Conservation (phyloP, 2,888 invertebrate species). For the Ichneumon xanthorius region DNA sequence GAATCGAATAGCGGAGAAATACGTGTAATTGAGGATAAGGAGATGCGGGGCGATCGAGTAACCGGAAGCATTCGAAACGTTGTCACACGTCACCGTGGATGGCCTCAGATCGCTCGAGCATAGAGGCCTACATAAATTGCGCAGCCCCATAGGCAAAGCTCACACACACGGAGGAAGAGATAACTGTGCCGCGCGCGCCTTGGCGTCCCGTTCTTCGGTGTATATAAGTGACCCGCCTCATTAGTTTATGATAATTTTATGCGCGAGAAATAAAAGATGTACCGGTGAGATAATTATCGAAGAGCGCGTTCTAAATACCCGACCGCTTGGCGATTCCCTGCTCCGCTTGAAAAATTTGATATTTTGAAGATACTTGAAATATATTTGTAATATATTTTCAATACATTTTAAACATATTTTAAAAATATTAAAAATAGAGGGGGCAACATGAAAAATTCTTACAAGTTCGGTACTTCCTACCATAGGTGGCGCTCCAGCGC, state of each 20-base stretch:
- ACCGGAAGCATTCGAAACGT: slow-evolving; percentile 11
- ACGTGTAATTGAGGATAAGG: neutral
- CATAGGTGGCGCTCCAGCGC: no score
- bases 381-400: no score
- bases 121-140: slow-evolving; percentile 3
- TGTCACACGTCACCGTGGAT: slow-evolving; percentile 7
- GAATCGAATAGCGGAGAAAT: no score
- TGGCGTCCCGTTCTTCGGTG: neutral
- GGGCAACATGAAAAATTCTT: no score
- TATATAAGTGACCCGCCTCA: neutral
- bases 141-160: neutral
- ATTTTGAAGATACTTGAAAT: no score
- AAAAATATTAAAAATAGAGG: no score
- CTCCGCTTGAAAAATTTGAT: neutral
- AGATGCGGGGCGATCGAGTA: neutral
- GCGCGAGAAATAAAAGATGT: neutral
- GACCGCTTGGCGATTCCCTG: neutral
- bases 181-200: slow-evolving; percentile 2
- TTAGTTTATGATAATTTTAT: slow-evolving; percentile 20
- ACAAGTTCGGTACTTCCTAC: no score
- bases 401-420: no score
- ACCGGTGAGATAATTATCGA: neutral
- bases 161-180: neutral
- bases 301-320: neutral
- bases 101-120: slow-evolving; percentile 6